phyloP scores from a whole-genome alignment of 1,140 invertebrate genomes.

The Telenomus remus region DNA sequence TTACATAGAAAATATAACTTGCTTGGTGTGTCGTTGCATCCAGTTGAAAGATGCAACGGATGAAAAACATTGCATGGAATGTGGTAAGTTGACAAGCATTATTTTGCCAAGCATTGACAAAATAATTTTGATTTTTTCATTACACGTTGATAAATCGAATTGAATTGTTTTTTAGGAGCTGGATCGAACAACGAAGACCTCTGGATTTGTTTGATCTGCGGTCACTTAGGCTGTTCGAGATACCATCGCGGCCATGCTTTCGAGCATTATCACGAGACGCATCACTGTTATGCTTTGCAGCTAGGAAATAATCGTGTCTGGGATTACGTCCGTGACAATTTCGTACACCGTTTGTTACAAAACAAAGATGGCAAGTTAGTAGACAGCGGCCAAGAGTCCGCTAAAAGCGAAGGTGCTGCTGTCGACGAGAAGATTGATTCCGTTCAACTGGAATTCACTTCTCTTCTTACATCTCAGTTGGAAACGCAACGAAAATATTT shows the following conservation, averaged over 20 bases:
- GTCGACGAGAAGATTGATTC: conserved; percentile 93
- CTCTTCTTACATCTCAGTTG: conserved; percentile 96
- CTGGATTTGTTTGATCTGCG: conserved; percentile 99
- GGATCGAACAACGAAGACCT: conserved; percentile 84
- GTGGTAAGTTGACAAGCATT: conserved; percentile 75
- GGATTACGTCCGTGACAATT: conserved; percentile 98
- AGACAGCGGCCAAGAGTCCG: conserved; percentile 75
- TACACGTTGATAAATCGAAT: background rate
- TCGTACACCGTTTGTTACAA: conserved; percentile 96
- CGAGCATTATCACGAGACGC: conserved; percentile 93
- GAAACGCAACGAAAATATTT: conserved; percentile 95
- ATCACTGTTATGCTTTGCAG: conserved; percentile 98
- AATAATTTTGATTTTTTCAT: no score
- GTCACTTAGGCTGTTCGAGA: conserved; percentile 94
- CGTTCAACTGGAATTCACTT: conserved; percentile 96
- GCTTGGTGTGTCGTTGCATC: conserved; percentile 85
- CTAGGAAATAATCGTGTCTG: conserved; percentile 96
- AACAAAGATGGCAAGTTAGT: conserved; percentile 99
- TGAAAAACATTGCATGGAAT: conserved; percentile 89
- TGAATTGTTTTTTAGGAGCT: conserved; percentile 54
- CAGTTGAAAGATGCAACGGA: conserved; percentile 93
- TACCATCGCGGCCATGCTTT: conserved; percentile 83
- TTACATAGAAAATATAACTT: conserved; percentile 92
- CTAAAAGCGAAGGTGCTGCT: conserved; percentile 70
- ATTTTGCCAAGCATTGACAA: no score